phyloP scores from a whole-genome alignment of 2,888 invertebrate genomes.

The Crepidodera aurea region DNA sequence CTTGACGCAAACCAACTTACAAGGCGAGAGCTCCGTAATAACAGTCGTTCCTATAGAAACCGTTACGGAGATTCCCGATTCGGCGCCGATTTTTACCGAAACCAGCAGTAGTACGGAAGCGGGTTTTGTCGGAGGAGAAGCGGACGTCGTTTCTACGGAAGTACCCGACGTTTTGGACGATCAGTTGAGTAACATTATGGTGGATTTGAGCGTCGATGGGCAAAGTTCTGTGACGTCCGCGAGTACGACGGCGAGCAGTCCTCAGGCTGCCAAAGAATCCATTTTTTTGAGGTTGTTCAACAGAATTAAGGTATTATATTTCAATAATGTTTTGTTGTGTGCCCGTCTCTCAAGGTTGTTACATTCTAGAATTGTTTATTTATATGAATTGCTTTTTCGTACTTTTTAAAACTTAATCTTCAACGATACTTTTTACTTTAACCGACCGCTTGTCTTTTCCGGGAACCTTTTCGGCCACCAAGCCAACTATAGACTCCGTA shows the following conservation, averaged over 20 bases:
- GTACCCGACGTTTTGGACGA: slow-evolving; percentile 55
- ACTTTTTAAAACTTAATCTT: too few relatives aligned
- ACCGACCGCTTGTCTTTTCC: too few relatives aligned
- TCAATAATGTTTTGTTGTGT: too few relatives aligned
- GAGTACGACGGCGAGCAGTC: slow-evolving; percentile 45
- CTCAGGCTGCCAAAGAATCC: slow-evolving; percentile 82
- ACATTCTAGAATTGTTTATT: too few relatives aligned
- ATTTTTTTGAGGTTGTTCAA: slow-evolving; percentile 96
- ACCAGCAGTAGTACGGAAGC: slow-evolving; percentile 7
- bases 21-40: background rate
- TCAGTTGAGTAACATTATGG: slow-evolving; percentile 65
- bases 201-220: slow-evolving; percentile 65
- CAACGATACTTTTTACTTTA: too few relatives aligned
- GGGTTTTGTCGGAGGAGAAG: slow-evolving; percentile 23
- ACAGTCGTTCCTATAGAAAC: slow-evolving; percentile 3
- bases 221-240: slow-evolving; percentile 57
- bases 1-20: slow-evolving; percentile 1
- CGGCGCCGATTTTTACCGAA: background rate
- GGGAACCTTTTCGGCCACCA: too few relatives aligned
- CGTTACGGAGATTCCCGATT: slow-evolving; percentile 4
- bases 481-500: too few relatives aligned
- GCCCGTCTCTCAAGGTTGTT: too few relatives aligned
- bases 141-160: slow-evolving; percentile 31
- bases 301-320: slow-evolving; percentile 93
- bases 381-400: too few relatives aligned